Base-by-base conservation (phyloP, 2,888 invertebrate species). In the Pristionchus fissidentatus region DNA sequence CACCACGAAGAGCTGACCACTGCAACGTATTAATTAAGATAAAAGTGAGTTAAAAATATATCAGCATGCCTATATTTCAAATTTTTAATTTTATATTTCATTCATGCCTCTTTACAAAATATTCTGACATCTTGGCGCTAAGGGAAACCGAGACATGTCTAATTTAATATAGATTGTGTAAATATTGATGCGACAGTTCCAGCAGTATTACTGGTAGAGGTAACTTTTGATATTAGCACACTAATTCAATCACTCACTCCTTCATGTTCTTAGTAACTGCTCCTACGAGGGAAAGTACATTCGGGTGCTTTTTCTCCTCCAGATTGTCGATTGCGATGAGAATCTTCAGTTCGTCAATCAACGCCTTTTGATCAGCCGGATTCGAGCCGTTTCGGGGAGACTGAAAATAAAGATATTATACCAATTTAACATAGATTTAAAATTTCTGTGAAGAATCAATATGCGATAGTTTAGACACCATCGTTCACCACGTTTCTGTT, bases 281-380 rank as follows among this genome's bases (percentile, higher is more conserved):
- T 43, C 89, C 89, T 13, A 89, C 83, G 0, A 89, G 84, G 1
- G 88, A 77, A 4, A 89, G 70, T n/a, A 89, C 86, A 80, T 89
- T 89, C 1, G 88, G 88, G 85, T 89, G 88, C 43, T 83, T 84
- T 26, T 84, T 86, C 55, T 57, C 83, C 19, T 83, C 83, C 7
- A 83, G 26, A 41, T 52, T 38, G 26, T 83, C 70, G 75, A 89
- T 87, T 4, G 88, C 87, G 46, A 86, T 84, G 85, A 89, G 86
- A 32, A 88, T 84, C 85, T 87, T 88, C 49, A 89, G 79, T 55
- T 89, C 89, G 32, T 88, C 89, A 10, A 84, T 84, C 75, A 89
- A 35, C 85, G 87, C 87, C 43, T 83, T 80, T 38, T 86, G 86
- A 15, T 86, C 86, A 15, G 83, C 75, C 15, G 87, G 43, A 57